A percentile compares a stretch with the other conserved stretches of the same genome.
phyloP scores from a whole-genome alignment of 2,113 vertebrate genomes.

The Cavia aperea region DNA sequence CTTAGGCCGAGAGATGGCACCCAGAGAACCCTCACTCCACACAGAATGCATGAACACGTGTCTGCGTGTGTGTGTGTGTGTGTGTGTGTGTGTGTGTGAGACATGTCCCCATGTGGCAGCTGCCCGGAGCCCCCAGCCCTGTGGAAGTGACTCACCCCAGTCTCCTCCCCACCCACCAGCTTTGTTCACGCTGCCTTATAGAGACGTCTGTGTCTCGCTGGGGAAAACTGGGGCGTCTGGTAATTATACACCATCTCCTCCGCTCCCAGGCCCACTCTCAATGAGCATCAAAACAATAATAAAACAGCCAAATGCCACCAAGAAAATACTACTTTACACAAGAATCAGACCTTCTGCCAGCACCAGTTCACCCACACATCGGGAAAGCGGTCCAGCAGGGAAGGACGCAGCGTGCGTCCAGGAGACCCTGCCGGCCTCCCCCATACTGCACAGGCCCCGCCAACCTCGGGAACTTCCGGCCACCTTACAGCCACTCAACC shows the following conservation, averaged over 20 bases:
- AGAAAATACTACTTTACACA: not conserved
- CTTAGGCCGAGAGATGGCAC: not conserved
- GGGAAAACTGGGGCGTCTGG: not conserved
- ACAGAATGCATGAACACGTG: not conserved
- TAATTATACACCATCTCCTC: constrained; percentile 9
- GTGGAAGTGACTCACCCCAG: not conserved
- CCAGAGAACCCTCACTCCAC: too few relatives aligned
- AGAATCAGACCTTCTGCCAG: not conserved
- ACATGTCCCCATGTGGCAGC: too few relatives aligned
- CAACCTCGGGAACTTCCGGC: fast-evolving
- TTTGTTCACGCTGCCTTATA: not conserved
- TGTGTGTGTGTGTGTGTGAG: too few relatives aligned
- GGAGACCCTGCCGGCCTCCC: too few relatives aligned
- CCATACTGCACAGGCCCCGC: fast-evolving
- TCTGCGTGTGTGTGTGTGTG: fast-evolving
- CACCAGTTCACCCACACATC: fast-evolving
- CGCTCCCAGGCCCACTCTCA: not conserved
- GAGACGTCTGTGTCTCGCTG: not conserved
- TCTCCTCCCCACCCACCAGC: not conserved
- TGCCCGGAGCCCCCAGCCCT: fast-evolving
- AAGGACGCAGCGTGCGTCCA: fast-evolving
- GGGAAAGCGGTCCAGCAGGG: not conserved
- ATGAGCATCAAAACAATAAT: not conserved
- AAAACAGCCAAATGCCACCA: not conserved
- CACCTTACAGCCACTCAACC: not conserved